Evolutionary conservation across 2,888 invertebrate genomes (phyloP).

Genomic region (Heterodera filipjevi): DNA sequence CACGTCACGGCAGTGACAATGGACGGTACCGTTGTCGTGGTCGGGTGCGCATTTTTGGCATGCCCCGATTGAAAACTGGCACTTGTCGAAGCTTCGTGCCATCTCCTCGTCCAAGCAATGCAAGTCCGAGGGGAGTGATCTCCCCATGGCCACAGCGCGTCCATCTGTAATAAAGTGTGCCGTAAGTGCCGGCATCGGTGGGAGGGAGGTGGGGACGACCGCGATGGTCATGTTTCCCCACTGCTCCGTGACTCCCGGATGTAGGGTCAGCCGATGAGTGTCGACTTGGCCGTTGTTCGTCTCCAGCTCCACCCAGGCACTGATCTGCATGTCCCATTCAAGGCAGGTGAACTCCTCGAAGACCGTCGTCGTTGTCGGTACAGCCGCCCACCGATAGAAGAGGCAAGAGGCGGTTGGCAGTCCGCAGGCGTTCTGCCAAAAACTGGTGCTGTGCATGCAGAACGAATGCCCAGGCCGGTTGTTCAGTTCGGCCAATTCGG

Average conservation of each 20-base stretch:
- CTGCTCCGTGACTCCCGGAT: constrained; percentile 4
- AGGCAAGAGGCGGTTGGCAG: neutral
- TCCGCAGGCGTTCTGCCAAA: neutral
- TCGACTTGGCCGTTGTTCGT: no score
- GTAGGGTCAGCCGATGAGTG: neutral
- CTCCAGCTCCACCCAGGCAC: no score
- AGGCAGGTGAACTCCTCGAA: no score
- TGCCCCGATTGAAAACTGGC: neutral
- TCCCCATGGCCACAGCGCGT: neutral
- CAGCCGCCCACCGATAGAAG: neutral
- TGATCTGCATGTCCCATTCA: no score
- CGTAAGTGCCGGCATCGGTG: neutral
- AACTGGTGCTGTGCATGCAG: no score
- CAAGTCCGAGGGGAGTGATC: neutral
- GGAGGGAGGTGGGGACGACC: neutral
- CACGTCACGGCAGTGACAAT: neutral
- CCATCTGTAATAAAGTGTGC: constrained; percentile 8
- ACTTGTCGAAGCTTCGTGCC: neutral
- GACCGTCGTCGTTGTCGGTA: neutral
- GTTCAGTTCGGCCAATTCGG: no score
- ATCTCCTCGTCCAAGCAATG: neutral
- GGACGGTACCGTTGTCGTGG: neutral
- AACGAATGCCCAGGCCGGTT: no score
- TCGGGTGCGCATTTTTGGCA: neutral
- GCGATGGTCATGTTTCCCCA: neutral